Percentiles rank a stretch among this genome's conserved stretches.
phyloP scores from a whole-genome alignment of 2,797 vertebrate genomes.

The Sebastes taczanowskii region DNA sequence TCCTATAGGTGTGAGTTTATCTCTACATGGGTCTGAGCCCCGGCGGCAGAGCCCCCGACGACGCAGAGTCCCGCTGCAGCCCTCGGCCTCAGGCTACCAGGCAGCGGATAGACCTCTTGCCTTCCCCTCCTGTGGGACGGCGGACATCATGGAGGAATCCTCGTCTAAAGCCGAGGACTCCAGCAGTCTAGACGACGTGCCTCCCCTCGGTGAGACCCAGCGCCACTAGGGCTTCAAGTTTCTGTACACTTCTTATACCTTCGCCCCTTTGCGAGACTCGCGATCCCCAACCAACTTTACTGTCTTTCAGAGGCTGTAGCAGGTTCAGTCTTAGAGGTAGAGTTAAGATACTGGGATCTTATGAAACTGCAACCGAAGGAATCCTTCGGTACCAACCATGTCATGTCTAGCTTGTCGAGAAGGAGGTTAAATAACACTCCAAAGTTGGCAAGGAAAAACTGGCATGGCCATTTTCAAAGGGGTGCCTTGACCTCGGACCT shows the following conservation, averaged over 20 bases:
- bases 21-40: constrained; percentile 95
- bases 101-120: constrained; percentile 81
- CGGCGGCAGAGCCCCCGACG: constrained; percentile 80
- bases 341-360: no score
- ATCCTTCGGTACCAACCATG: rapidly evolving
- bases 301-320: no score
- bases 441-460: no score
- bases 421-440: no score
- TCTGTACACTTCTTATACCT: background rate
- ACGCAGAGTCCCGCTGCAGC: constrained; percentile 81
- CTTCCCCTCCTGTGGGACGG: constrained; percentile 75
- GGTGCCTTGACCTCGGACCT: no score
- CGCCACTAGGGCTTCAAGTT: background rate
- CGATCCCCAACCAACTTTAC: no score
- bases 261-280: no score
- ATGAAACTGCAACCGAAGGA: no score
- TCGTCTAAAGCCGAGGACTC: constrained; percentile 82
- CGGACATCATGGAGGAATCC: constrained; percentile 89
- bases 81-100: constrained; percentile 74
- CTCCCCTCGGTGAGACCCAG: constrained; percentile 83
- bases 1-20: constrained; percentile 88
- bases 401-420: no score
- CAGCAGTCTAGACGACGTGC: constrained; percentile 79
- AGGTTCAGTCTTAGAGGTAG: no score
- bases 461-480: no score